phyloP scores from a whole-genome alignment of 2,888 invertebrate species.

The Lochmaea capreae region DNA sequence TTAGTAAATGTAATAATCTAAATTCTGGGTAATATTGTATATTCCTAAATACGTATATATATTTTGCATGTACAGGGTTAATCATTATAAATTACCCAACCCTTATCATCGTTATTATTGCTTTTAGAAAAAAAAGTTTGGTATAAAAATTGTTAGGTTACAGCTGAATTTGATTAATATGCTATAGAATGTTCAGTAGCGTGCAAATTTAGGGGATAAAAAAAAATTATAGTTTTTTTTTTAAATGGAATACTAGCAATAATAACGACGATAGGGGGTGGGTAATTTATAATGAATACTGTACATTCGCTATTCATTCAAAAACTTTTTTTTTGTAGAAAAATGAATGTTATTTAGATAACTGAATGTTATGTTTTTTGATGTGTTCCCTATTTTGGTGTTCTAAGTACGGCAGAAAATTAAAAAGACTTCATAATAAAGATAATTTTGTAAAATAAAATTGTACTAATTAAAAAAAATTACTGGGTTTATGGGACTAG shows the following conservation, averaged over 20 bases:
- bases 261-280: no score
- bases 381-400: slow-evolving; percentile 15
- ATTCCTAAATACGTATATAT: not conserved
- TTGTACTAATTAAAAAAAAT: not conserved
- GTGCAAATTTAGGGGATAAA: no score
- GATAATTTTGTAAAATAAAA: not conserved
- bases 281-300: no score
- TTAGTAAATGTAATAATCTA: not conserved
- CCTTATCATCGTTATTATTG: no score
- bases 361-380: not conserved
- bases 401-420: slow-evolving; percentile 11
- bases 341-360: not conserved
- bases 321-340: not conserved
- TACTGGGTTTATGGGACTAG: not conserved
- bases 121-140: no score
- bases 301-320: slow-evolving; percentile 10
- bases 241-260: no score
- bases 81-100: no score
- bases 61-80: no score
- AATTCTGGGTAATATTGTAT: not conserved
- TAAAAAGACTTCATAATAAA: slow-evolving; percentile 3
- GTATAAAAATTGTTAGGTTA: no score
- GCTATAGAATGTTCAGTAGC: no score
- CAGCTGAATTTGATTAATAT: no score
- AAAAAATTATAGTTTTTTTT: no score